A percentile compares a stretch with the other conserved stretches of the same genome.
phyloP scores from a whole-genome alignment of 2,797 vertebrate species.

The Diglossa cyanea region DNA sequence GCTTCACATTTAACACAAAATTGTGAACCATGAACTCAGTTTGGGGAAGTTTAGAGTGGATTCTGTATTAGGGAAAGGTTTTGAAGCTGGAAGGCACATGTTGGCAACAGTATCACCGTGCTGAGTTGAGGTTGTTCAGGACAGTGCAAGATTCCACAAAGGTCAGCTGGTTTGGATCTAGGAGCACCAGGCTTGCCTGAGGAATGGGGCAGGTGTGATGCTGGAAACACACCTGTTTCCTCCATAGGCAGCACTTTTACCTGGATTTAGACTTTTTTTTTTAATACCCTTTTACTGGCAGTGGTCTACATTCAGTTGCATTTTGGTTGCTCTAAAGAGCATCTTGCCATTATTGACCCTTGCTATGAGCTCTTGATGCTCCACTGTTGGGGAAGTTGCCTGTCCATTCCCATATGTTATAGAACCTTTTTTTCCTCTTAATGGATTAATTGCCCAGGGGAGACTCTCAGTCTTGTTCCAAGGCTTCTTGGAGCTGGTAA shows the following conservation, averaged over 20 bases:
- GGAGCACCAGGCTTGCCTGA: fast-evolving
- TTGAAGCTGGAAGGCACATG: not conserved
- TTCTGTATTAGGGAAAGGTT: not conserved
- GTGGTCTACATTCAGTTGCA: not conserved
- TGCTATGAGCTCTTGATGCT: not conserved
- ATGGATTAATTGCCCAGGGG: fast-evolving
- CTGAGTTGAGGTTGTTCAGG: not conserved
- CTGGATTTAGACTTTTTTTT: not conserved
- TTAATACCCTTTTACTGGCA: fast-evolving
- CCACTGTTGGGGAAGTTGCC: not conserved
- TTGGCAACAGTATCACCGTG: not conserved
- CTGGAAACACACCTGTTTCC: not conserved
- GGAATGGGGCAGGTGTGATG: not conserved
- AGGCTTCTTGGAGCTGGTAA: not conserved
- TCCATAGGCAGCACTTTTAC: not conserved
- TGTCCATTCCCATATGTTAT: fast-evolving
- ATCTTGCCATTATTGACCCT: not conserved
- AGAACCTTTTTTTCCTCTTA: not conserved
- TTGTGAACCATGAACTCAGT: no score
- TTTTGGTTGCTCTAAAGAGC: not conserved
- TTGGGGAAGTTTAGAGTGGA: not conserved
- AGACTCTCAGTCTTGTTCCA: not conserved
- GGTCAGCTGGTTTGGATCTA: not conserved
- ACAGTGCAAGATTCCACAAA: not conserved
- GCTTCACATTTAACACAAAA: not conserved